Evolutionary conservation across 64 coral and sea anemone species (phyloP).

Genomic region (Astreopora myriophthalma): DNA sequence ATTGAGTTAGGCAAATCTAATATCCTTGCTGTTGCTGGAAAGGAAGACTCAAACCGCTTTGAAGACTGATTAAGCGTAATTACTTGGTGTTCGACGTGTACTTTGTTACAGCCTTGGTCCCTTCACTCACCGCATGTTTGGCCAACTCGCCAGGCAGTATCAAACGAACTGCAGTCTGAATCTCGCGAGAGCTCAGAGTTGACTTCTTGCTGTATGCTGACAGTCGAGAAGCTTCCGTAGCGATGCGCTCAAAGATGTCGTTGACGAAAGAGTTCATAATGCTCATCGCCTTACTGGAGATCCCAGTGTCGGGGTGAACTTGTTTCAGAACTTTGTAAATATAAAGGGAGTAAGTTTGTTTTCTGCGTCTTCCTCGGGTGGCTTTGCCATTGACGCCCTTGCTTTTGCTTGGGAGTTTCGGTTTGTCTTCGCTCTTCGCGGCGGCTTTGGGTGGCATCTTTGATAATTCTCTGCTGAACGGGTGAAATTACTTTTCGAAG

Average conservation of each 20-base stretch:
- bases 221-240: constrained; percentile 14
- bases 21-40: too few relatives aligned
- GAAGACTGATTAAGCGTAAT: neutral
- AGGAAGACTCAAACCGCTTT: too few relatives aligned
- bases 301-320: constrained; percentile 39
- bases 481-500: neutral
- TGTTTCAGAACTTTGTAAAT: constrained; percentile 53
- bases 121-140: constrained; percentile 39
- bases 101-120: constrained; percentile 40
- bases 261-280: constrained; percentile 43
- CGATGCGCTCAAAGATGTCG: constrained; percentile 48
- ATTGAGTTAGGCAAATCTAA: neutral
- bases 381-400: neutral
- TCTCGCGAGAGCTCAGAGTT: constrained; percentile 18
- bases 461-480: neutral
- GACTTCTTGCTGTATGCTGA: constrained; percentile 17
- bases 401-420: neutral
- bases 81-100: constrained; percentile 2
- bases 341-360: neutral
- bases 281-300: constrained; percentile 27
- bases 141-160: constrained; percentile 23
- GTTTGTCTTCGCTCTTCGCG: neutral
- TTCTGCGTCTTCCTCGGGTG: neutral
- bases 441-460: constrained; percentile 12
- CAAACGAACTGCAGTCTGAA: constrained; percentile 26